These are phyloP conservation scores for Xenopus borealis DNA, from an alignment of 2,113 vertebrate species.

Conservation along the genomic window DNA sequence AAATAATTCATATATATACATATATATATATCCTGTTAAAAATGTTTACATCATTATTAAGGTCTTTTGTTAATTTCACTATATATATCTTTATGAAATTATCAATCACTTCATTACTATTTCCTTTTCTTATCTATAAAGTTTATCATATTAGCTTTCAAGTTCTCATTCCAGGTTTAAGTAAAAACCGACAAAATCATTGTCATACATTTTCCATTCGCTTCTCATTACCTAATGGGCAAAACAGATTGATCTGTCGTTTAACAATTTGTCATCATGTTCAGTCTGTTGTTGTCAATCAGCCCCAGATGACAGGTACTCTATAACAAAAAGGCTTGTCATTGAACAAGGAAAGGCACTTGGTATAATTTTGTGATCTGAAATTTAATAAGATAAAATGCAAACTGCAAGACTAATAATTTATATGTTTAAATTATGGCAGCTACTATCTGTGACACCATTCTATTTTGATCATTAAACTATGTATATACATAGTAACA, in stretches of 20 bases:
- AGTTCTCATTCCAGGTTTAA: conserved; percentile 11
- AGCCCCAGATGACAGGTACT: conserved; percentile 57
- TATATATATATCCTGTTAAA: not conserved
- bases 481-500: too few species aligned
- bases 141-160: conserved; percentile 26
- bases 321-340: conserved; percentile 51
- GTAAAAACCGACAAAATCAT: conserved; percentile 44
- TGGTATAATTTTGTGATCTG: conserved; percentile 29
- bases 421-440: not conserved
- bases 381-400: conserved; percentile 37
- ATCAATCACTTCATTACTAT: too few species aligned
- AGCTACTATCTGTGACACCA: too few species aligned
- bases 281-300: conserved; percentile 57
- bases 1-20: too few species aligned
- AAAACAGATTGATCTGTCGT: conserved; percentile 73
- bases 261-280: conserved; percentile 67
- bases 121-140: not conserved
- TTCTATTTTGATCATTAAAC: not conserved
- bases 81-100: not conserved
- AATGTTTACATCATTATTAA: too few species aligned
- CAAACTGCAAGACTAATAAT: not conserved
- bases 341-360: conserved; percentile 40
- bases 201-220: conserved; percentile 69
- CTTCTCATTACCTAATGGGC: conserved; percentile 68
- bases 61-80: not conserved